Percentiles rank a stretch among this genome's conserved stretches.
Conservation (phyloP, 2,888 invertebrate genomes). For the Drosophila anceps region DNA sequence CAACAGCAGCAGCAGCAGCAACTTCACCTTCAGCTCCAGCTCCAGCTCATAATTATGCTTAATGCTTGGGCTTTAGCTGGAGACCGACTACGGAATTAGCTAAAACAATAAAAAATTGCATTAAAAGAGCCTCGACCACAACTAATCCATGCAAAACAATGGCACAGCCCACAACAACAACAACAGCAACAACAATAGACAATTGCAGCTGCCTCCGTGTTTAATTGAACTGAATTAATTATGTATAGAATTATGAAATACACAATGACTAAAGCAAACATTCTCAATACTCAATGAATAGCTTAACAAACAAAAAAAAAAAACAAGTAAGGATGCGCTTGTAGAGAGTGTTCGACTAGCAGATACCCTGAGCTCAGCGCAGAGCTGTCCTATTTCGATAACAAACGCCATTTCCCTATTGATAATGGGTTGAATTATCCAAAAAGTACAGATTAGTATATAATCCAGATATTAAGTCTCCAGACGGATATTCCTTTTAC, state of each 20-base stretch:
- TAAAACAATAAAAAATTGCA: slow-evolving; percentile 34
- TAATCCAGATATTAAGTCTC: not conserved
- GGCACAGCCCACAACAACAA: not conserved
- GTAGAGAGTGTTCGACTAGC: not conserved
- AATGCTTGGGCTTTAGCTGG: slow-evolving; percentile 5
- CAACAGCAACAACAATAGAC: not conserved
- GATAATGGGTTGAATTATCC: not conserved
- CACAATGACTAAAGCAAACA: not conserved
- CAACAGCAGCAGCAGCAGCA: not conserved
- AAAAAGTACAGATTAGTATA: not conserved
- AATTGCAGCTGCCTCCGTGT: slow-evolving; percentile 3
- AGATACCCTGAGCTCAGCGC: not conserved
- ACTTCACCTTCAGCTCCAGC: slow-evolving; percentile 14
- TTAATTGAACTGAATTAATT: slow-evolving; percentile 33
- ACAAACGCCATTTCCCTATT: not conserved
- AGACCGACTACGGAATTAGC: slow-evolving; percentile 5
- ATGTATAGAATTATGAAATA: slow-evolving; percentile 8
- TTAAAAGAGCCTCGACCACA: slow-evolving; percentile 14
- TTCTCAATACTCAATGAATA: not conserved
- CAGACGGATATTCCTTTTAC: not conserved
- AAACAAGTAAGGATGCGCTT: not conserved
- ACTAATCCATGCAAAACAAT: slow-evolving; percentile 7
- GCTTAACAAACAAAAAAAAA: too few species aligned
- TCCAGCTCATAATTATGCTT: slow-evolving; percentile 15
- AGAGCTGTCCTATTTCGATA: not conserved